phyloP scores from a whole-genome alignment of 2,113 vertebrate species.

The Sinocyclocheilus rhinocerous region DNA sequence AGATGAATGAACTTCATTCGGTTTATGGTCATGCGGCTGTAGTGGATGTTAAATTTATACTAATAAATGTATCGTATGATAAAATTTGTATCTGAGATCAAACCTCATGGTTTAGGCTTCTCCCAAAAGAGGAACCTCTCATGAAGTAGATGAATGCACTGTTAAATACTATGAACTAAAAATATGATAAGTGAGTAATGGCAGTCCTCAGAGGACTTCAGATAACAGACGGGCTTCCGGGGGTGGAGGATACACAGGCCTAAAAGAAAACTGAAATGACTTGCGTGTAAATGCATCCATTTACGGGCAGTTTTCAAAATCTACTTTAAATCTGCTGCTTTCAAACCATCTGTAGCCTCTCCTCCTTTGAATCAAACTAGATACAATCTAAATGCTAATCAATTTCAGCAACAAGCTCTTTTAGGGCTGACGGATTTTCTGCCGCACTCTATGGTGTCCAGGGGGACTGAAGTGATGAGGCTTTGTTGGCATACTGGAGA shows the following conservation, averaged over 20 bases:
- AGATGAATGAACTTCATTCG: slow-evolving; percentile 27
- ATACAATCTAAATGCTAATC: slow-evolving; percentile 66
- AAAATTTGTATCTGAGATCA: slow-evolving; percentile 29
- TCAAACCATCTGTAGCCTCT: slow-evolving; percentile 38
- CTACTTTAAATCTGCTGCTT: slow-evolving; percentile 45
- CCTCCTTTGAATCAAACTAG: slow-evolving; percentile 50
- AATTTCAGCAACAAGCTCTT: slow-evolving; percentile 54
- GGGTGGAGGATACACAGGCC: neutral
- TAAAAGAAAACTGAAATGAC: slow-evolving; percentile 1
- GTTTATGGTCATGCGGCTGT: slow-evolving; percentile 18
- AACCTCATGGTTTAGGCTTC: neutral
- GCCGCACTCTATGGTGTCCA: slow-evolving; percentile 32
- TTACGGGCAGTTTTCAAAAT: slow-evolving; percentile 48
- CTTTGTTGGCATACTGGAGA: slow-evolving; percentile 45
- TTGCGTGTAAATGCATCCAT: slow-evolving; percentile 45
- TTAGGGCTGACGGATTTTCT: slow-evolving; percentile 40
- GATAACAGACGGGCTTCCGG: neutral
- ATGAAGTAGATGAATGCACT: slow-evolving; percentile 14
- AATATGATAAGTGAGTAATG: neutral
- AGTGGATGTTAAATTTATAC: slow-evolving; percentile 27
- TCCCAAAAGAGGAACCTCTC: slow-evolving; percentile 13
- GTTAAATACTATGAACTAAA: slow-evolving; percentile 7
- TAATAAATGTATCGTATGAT: slow-evolving; percentile 31
- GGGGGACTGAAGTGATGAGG: slow-evolving; percentile 38
- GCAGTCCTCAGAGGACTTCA: slow-evolving; percentile 7